These are phyloP conservation scores for Trematomus loennbergii DNA, from an alignment of 2,113 vertebrate genomes.

Conservation along the genomic window DNA sequence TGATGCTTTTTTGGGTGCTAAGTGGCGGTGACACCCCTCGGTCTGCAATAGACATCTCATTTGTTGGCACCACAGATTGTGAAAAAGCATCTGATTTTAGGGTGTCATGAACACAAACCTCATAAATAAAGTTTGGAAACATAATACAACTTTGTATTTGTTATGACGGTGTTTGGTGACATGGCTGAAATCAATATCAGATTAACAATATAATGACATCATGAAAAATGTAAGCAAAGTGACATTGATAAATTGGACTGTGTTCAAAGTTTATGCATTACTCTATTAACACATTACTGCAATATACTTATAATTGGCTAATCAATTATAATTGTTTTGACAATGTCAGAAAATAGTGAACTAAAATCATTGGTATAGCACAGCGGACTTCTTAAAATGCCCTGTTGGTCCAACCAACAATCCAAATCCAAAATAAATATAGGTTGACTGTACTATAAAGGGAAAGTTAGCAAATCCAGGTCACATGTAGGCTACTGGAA, in stretches of 20 bases:
- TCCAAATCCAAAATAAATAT: neutral
- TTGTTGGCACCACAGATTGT: constrained; percentile 37
- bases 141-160: neutral
- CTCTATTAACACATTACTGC: neutral
- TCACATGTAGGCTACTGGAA: neutral
- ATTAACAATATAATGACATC: neutral
- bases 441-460: neutral
- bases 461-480: neutral
- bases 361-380: neutral
- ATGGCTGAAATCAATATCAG: neutral
- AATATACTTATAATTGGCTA: neutral
- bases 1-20: constrained; percentile 53
- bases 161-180: neutral
- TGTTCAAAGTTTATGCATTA: neutral
- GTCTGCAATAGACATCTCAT: constrained; percentile 51
- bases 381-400: neutral
- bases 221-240: neutral
- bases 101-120: neutral
- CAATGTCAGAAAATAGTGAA: neutral
- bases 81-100: constrained; percentile 18
- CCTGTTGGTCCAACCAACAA: neutral
- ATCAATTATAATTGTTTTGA: neutral
- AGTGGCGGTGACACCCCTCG: constrained; percentile 38
- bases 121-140: neutral
- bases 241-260: neutral